These are phyloP conservation scores for Denticeps clupeoides DNA, from an alignment of 2,797 vertebrate genomes.

Conservation along the genomic window DNA sequence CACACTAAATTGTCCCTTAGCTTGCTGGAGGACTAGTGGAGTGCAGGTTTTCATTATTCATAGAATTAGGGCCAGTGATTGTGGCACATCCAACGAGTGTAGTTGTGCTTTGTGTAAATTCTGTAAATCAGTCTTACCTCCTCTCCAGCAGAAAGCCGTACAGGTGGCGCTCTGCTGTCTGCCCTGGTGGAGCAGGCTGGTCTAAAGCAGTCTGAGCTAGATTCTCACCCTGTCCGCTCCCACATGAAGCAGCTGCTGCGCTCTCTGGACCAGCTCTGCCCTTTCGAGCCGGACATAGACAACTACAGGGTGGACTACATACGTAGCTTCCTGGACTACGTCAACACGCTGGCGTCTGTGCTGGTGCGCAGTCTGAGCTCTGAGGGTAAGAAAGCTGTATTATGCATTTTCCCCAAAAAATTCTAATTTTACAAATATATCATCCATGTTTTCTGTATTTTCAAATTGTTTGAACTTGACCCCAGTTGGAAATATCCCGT, in stretches of 20 bases:
- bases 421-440: too few relatives aligned
- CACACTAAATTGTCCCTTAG: too few relatives aligned
- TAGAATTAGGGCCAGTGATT: too few relatives aligned
- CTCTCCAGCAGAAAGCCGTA: slow-evolving; percentile 54
- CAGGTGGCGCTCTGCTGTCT: slow-evolving; percentile 54
- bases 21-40: too few relatives aligned
- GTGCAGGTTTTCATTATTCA: too few relatives aligned
- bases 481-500: too few relatives aligned
- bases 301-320: slow-evolving; percentile 59
- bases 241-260: slow-evolving; percentile 75
- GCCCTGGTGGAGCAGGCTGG: slow-evolving; percentile 70
- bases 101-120: too few relatives aligned
- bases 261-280: slow-evolving; percentile 62
- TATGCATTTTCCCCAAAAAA: too few relatives aligned
- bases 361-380: slow-evolving; percentile 70
- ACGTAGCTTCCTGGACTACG: slow-evolving; percentile 71
- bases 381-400: slow-evolving; percentile 71
- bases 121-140: neutral
- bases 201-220: slow-evolving; percentile 67
- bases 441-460: too few relatives aligned
- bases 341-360: slow-evolving; percentile 72
- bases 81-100: too few relatives aligned
- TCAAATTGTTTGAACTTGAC: too few relatives aligned
- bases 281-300: slow-evolving; percentile 38
- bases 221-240: slow-evolving; percentile 67